Evolutionary conservation across 2,113 vertebrate genomes (phyloP), one percentile per base, ranked within the genome.

Genomic region (Rhineura floridana): DNA sequence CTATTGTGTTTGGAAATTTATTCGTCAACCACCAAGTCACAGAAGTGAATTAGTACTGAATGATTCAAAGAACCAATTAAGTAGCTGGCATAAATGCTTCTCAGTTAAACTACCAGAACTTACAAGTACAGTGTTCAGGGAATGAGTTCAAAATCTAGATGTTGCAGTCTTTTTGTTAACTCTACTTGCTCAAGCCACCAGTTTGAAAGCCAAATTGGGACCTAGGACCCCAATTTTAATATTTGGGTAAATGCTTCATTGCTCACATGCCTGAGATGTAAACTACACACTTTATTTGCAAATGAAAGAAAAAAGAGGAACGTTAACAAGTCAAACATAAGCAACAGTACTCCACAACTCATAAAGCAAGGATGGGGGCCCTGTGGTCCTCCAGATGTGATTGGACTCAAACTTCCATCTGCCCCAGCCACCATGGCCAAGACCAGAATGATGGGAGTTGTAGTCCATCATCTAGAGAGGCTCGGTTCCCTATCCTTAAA

Each of bases 1-100:
- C 81, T 81, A 79, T 90, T 72, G 42, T 85, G n/a, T 80, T 86
- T n/a, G 44, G 15, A 85, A 75, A 63, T 76, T 67, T 88, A 36
- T 62, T 72, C n/a, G 21, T 77, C 67, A 36, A 36, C 59, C 87
- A 91, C 62, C 28, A 59, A 73, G 55, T n/a, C 0, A 0, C 55
- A 59, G 17, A 93, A 86, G 67, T 90, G 69, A 90, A 89, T 50
- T 3, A 44, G 55, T 0, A 0, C 30, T 42, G 1, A 33, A 11
- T 84, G 65, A 48, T 17, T 67, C n/a, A 70, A 78, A 39, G 50
- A 88, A 83, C 86, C 52, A 69, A 84, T 67, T 12, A n/a, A 88
- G 36, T 11, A 82, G 78, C 82, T 70, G 1, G 80, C 33, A 79
- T 75, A 90, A 83, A 46, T 13, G 44, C 21, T 81, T 86, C 44